Evolutionary conservation across 2,888 invertebrate species (phyloP), one percentile per base, ranked within the genome.

Genomic region (Cheilosia variabilis): DNA sequence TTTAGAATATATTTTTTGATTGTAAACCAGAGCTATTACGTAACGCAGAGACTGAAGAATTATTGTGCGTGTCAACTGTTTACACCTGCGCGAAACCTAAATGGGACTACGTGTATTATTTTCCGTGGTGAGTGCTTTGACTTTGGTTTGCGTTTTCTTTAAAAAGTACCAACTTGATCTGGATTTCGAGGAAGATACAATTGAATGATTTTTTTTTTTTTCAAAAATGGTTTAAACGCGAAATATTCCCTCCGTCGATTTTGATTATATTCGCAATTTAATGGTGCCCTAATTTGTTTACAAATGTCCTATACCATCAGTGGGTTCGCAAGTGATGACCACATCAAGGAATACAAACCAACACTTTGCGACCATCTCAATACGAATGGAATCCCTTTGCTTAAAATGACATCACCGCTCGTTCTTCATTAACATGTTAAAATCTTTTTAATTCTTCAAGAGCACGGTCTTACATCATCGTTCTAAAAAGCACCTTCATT

Each of bases 41-140:
- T 27, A 41, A 45, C 34, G 45, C 47, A 47, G 17, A 43, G 47
- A 17, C 47, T 47, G 47, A 7, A 1, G 15, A 19, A 31, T 19
- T 50, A 2, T 41, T 55, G 43, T 24, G 15, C 55, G 31, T 43
- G 19, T 22, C 24, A 55, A 66, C 15, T 60, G 22, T 15, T 22
- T 41, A 6, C n/a, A 27, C n/a, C 31, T 19, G 22, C 34, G 34
- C 50, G n/a, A 17, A 5, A 52, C 15, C 15, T 27, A 53, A 31
- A 77, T 77, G 77, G 60, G 60, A 45, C 27, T 43, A 69, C 58
- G 53, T 53, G 68, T 24, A 31, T 53, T 69, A 27, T 34, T 77
- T 24, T 62, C 45, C 34, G 68, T 77, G 77, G 77, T 77, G 68
- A 77, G 77, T 77, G 52, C 9, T 47, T 27, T 22, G 34, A n/a